Percentiles rank a stretch among this genome's conserved stretches.
Evolutionary conservation across 2,888 invertebrate genomes (phyloP).

Genomic region (Trissolcus brochymenae): DNA sequence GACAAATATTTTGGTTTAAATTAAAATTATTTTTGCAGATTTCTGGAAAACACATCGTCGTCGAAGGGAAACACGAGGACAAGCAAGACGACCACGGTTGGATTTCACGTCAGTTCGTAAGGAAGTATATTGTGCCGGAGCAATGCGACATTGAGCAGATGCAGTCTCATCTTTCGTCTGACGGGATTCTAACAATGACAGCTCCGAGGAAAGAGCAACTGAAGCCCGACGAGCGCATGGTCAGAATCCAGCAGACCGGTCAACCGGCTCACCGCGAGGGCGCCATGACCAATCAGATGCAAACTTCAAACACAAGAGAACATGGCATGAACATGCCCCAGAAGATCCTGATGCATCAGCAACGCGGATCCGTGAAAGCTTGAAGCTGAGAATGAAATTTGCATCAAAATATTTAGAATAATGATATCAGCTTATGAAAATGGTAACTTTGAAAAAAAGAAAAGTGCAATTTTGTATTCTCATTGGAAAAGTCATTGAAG

Average conservation of each 20-base stretch:
- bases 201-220: conserved; percentile 81
- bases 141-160: conserved; percentile 81
- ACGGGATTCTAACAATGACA: conserved; percentile 74
- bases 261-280: conserved; percentile 63
- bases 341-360: conserved; percentile 44
- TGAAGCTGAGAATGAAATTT: no score
- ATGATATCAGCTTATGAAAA: no score
- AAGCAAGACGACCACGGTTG: conserved; percentile 86
- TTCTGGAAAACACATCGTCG: conserved; percentile 81
- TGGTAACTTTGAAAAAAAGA: no score
- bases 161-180: conserved; percentile 38
- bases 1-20: no score
- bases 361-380: conserved; percentile 37
- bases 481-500: no score
- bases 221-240: conserved; percentile 62
- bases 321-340: conserved; percentile 37
- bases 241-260: conserved; percentile 68
- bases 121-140: conserved; percentile 76
- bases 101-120: conserved; percentile 76
- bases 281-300: not conserved
- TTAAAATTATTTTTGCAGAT: conserved; percentile 79
- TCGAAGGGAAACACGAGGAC: conserved; percentile 89
- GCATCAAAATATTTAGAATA: no score
- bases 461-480: no score
- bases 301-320: conserved; percentile 32